Evolutionary conservation across 2,888 invertebrate species (phyloP), one percentile per base, ranked within the genome.

Genomic region (Eumacrocentrus americanus): DNA sequence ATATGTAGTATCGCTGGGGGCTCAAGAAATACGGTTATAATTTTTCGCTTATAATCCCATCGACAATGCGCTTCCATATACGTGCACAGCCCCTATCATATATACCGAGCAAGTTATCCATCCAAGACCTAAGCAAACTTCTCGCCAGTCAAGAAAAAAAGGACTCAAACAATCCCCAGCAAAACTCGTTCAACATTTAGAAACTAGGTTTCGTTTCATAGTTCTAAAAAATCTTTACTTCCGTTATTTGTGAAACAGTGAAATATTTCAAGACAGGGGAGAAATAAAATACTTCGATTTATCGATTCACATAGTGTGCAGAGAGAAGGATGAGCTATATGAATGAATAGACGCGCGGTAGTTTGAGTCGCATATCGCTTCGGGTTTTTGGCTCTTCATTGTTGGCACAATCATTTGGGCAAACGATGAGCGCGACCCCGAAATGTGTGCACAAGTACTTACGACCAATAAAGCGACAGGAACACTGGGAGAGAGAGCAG

Each of bases 401-500:
- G 76, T 75, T 71, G 58, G 64, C 59, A 40, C 52, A 68, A 72
- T 75, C 73, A 74, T 75, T 71, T 57, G 64, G 58, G 34, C 52
- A 68, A 62, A 38, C 67, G 68, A 69, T 72, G 67, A 63, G 25
- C 51, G 61, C 65, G 62, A 62, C 58, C 55, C 62, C 47, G 52
- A 54, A 58, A 22, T 78, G 78, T 80, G 76, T 80, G 68, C 78
- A 66, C 67, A 79, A 80, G 76, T 80, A 72, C 78, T 80, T 79
- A 79, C 50, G 70, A 64, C 75, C 73, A 79, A 79, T 79, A 79
- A 78, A 73, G 73, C 73, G 73, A 74, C 74, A 76, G 74, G 78
- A 77, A 79, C 75, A 42, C 16, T 42, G 46, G 79, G 75, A 78
- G 78, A 77, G 76, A 23, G 34, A 54, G 44, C 29, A 23, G 22